Evolutionary conservation across 92 coral and sea anemone genomes (phyloP).

Genomic region (Nematostella vectensis): DNA sequence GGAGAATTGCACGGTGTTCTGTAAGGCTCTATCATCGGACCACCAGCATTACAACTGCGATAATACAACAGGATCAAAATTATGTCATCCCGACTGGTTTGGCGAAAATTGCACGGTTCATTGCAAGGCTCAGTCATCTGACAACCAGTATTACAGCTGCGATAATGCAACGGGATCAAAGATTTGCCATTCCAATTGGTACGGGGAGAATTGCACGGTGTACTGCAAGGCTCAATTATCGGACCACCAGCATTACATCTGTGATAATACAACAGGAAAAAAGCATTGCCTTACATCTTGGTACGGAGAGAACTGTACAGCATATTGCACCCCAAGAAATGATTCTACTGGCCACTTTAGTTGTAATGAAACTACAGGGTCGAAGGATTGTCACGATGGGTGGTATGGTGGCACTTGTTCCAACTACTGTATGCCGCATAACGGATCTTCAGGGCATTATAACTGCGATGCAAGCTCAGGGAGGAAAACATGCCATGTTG

Average conservation of each 20-base stretch:
- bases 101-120: conserved; percentile 41
- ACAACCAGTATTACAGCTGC: conserved; percentile 47
- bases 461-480: conserved; percentile 36
- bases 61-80: conserved; percentile 17
- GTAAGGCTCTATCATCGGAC: conserved; percentile 18
- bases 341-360: conserved; percentile 22
- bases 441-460: conserved; percentile 41
- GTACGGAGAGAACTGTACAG: conserved; percentile 15
- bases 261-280: conserved; percentile 28
- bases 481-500: conserved; percentile 25
- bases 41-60: conserved; percentile 31
- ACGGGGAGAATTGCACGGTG: conserved; percentile 55
- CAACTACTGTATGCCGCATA: conserved; percentile 31
- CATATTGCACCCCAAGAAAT: conserved; percentile 21
- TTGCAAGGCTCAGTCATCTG: conserved; percentile 31
- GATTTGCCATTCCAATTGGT: conserved; percentile 59
- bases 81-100: conserved; percentile 61
- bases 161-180: conserved; percentile 44
- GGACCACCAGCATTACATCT: conserved; percentile 26
- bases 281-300: not conserved
- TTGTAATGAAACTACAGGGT: conserved; percentile 11
- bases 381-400: conserved; percentile 10
- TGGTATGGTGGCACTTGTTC: conserved; percentile 47
- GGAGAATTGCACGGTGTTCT: conserved; percentile 43
- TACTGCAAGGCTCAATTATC: conserved; percentile 17